Evolutionary conservation across 30 jellyfish, hydroid and myxozoan species (phyloP).

Genomic region (Turritopsis dohrnii): DNA sequence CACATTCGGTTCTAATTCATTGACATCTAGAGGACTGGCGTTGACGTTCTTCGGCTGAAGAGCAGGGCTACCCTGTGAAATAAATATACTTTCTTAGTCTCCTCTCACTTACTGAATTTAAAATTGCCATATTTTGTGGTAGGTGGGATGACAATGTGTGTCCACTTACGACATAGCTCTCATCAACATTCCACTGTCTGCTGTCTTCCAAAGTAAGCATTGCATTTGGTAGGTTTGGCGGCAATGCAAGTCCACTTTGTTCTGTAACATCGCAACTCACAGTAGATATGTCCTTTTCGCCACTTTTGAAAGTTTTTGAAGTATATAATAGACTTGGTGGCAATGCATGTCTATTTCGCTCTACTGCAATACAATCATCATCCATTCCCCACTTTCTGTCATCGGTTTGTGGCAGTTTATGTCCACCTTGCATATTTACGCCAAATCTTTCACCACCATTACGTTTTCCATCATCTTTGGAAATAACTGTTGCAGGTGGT

Average conservation of each 20-base stretch:
- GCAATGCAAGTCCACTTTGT: not conserved
- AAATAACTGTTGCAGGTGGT: not conserved
- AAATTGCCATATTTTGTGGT: not conserved
- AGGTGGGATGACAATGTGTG: not conserved
- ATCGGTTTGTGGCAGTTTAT: not conserved
- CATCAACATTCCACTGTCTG: not conserved
- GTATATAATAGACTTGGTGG: not conserved
- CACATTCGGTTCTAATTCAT: not conserved
- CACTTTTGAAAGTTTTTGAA: not conserved
- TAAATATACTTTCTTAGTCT: not conserved
- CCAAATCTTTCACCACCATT: not conserved
- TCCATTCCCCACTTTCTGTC: not conserved
- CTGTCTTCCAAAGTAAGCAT: not conserved
- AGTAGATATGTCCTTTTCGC: not conserved
- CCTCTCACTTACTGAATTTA: not conserved
- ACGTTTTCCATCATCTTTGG: not conserved
- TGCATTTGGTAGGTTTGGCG: not conserved
- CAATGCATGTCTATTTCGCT: not conserved
- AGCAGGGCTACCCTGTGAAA: not conserved
- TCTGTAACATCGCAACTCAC: not conserved
- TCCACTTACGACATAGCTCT: not conserved
- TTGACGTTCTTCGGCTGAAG: not conserved
- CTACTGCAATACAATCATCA: not conserved
- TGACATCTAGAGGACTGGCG: not conserved
- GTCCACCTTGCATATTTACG: not conserved